Percentiles rank a stretch among this genome's conserved stretches.
These are phyloP conservation scores for Macrosiphum euphorbiae DNA, from an alignment of 2,888 invertebrate species.

Conservation along the genomic window DNA sequence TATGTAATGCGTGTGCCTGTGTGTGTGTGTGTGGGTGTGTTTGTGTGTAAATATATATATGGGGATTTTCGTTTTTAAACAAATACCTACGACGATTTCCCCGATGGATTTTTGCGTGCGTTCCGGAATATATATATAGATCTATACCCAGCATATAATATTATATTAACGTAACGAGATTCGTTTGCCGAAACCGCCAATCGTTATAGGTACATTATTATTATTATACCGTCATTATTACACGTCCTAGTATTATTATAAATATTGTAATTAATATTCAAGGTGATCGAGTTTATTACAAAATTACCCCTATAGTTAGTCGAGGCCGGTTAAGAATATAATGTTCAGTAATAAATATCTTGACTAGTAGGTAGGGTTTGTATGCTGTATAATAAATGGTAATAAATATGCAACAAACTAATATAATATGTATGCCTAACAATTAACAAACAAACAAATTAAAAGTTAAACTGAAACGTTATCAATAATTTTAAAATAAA, in stretches of 20 bases:
- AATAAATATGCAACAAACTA: not conserved
- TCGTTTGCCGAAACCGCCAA: not conserved
- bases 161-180: not conserved
- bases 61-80: conserved; percentile 25
- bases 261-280: not conserved
- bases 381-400: not conserved
- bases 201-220: not conserved
- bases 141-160: not conserved
- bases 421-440: not conserved
- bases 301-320: not conserved
- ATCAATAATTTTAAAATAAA: not conserved
- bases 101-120: conserved; percentile 12
- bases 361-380: not conserved
- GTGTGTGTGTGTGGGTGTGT: not conserved
- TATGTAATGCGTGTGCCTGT: not conserved
- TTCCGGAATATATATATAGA: not conserved
- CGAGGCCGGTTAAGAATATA: not conserved
- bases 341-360: not conserved
- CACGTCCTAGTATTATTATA: not conserved
- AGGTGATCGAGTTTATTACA: not conserved
- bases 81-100: conserved; percentile 38
- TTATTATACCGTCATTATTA: not conserved
- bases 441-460: not conserved
- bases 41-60: not conserved
- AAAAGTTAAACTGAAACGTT: not conserved